Base-by-base conservation (phyloP, 2,888 invertebrate species). In the Ferrisia virgata region DNA sequence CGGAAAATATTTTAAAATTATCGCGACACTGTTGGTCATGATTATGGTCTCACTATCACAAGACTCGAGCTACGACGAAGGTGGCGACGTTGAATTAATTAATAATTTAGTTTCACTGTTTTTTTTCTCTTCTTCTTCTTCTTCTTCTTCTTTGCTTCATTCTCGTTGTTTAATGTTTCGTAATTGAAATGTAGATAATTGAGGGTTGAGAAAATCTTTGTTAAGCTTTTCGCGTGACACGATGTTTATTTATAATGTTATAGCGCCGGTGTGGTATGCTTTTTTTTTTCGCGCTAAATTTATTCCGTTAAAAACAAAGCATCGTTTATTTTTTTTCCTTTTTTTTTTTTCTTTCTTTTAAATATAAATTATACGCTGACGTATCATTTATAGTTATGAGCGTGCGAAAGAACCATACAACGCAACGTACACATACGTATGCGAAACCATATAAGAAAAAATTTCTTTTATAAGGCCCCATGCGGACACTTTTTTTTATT, bases 141-240 rank as follows among this genome's bases (percentile, higher is more conserved):
- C 28, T 28, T 64, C 18, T 64, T 64, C 4, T 28, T 9, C 18
- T 18, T 47, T 47, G 18, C 18, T 47, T 47, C 18, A 47, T 28
- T 28, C 28, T 64, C 58, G 58, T 64, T 64, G 58, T 64, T 64
- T 64, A 64, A 64, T 28, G 58, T 64, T 64, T 64, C 58, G 58
- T 64, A 64, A 64, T 64, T 64, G 58, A 64, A 64, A 64, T 64
- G 58, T 64, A 64, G 58, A 64, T 64, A 64, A 64, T 64, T 64
- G 58, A 64, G 58, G 58, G 58, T 64, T 64, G 58, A 64, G 58
- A 64, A 64, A 64, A 64, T 64, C 58, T 64, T 64, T 64, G 58
- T 64, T 64, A 64, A 64, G 58, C 58, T 64, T 64, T 64, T 64
- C 58, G 58, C 58, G 58, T 53, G 53, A 53, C 53, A 53, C 53